A percentile compares a stretch with the other conserved stretches of the same genome.
Evolutionary conservation across 2,888 invertebrate genomes (phyloP).

Genomic region (Synanthedon andrenaeformis): DNA sequence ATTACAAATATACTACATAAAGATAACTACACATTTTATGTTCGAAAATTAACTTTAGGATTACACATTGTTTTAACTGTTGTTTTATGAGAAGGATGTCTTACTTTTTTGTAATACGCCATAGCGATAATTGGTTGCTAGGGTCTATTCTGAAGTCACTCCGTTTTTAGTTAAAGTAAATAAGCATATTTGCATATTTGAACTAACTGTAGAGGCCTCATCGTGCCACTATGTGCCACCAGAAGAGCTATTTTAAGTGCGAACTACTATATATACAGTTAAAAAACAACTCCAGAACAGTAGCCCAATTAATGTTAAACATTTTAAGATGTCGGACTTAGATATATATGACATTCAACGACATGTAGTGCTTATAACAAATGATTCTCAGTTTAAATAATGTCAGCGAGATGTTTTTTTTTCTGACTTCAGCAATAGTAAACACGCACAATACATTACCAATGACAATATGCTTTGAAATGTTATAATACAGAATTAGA

Average conservation of each 20-base stretch:
- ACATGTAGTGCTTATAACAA: constrained; percentile 25
- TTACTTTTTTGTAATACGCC: too few species aligned
- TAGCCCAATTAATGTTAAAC: constrained; percentile 17
- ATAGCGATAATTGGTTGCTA: not conserved
- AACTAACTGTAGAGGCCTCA: constrained; percentile 46
- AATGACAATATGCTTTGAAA: constrained; percentile 21
- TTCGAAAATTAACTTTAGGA: too few species aligned
- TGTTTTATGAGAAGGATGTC: too few species aligned
- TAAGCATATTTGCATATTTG: constrained; percentile 37
- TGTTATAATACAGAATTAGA: constrained; percentile 37
- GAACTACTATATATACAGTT: constrained; percentile 1
- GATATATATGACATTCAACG: constrained; percentile 17
- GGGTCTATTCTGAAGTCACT: not conserved
- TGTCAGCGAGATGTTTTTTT: constrained; percentile 29
- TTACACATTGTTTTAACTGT: not conserved
- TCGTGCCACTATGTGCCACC: constrained; percentile 30
- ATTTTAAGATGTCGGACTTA: constrained; percentile 20
- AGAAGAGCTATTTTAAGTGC: constrained; percentile 16
- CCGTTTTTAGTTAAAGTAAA: not conserved
- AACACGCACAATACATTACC: not conserved
- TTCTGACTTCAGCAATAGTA: not conserved
- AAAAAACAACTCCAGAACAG: constrained; percentile 25
- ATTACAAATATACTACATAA: too few species aligned
- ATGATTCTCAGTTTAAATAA: constrained; percentile 27
- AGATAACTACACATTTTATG: too few species aligned